Evolutionary conservation across 1,140 invertebrate species (phyloP).

Genomic region (Rhyacophila brunnea): DNA sequence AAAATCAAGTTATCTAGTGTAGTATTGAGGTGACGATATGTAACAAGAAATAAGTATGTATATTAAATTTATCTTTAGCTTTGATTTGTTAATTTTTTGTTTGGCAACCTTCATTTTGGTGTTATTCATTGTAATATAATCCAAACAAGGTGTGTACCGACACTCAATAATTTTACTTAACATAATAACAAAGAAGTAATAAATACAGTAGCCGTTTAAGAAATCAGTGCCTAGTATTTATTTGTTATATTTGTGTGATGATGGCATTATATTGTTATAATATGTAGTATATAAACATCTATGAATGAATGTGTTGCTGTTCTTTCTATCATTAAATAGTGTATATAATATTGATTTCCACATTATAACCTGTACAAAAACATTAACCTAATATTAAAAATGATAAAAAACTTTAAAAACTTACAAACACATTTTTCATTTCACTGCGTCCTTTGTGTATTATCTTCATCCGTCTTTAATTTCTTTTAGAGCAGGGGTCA

Average conservation of each 20-base stretch:
- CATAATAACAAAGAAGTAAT: too few species aligned
- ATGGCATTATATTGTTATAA: conserved; percentile 29
- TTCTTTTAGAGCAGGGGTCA: too few species aligned
- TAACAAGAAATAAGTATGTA: too few species aligned
- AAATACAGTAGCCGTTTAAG: conserved; percentile 5
- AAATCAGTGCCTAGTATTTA: conserved; percentile 27
- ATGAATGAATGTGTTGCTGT: conserved; percentile 19
- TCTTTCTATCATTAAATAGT: conserved; percentile 19
- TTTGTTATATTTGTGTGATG: conserved; percentile 21
- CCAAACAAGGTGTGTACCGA: neutral
- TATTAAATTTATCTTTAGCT: too few species aligned
- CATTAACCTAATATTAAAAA: conserved; percentile 21
- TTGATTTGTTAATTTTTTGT: too few species aligned
- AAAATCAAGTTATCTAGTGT: too few species aligned
- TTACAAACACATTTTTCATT: neutral
- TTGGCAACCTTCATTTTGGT: too few species aligned
- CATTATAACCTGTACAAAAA: conserved; percentile 28
- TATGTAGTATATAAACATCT: conserved; percentile 27
- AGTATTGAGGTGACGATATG: too few species aligned
- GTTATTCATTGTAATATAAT: too few species aligned
- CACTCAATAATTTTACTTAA: too few species aligned
- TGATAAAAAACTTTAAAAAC: conserved; percentile 14
- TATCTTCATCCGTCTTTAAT: too few species aligned
- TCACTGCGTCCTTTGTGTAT: too few species aligned
- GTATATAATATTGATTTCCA: conserved; percentile 18